A percentile compares a stretch with the other conserved stretches of the same genome.
These are phyloP conservation scores for Myocastor coypus DNA, from an alignment of 2,113 vertebrate genomes.

Conservation along the genomic window DNA sequence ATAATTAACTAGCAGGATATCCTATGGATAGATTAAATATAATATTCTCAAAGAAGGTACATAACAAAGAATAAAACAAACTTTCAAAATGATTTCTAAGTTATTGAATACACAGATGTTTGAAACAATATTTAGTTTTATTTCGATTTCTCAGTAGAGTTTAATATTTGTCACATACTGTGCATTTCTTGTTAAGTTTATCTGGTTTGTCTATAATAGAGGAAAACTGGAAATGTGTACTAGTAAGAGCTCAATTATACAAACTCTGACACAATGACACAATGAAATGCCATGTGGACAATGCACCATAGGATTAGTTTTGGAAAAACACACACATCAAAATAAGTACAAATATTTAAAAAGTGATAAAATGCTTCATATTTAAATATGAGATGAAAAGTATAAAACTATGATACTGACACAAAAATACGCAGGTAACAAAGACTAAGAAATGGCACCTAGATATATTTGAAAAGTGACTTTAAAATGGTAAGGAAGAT, in stretches of 20 bases:
- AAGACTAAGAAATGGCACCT: constrained; percentile 11
- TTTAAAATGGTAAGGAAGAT: constrained; percentile 19
- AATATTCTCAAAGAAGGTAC: not conserved
- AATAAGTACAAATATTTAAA: not conserved
- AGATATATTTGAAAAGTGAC: not conserved
- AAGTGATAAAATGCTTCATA: not conserved
- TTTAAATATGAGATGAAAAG: not conserved
- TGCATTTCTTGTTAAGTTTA: constrained; percentile 29
- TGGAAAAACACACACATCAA: constrained; percentile 9
- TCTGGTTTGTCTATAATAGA: not conserved
- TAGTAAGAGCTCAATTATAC: not conserved
- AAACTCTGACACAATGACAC: not conserved
- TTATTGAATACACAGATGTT: not conserved
- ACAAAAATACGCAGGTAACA: constrained; percentile 8
- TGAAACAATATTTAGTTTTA: not conserved
- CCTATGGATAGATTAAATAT: not conserved
- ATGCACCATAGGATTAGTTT: not conserved
- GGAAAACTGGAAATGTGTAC: not conserved
- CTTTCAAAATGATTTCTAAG: not conserved
- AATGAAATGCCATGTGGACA: not conserved
- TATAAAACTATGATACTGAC: not conserved
- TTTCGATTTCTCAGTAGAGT: not conserved
- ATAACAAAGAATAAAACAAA: not conserved
- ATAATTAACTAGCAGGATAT: not conserved
- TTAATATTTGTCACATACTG: not conserved